These are phyloP conservation scores for Podarcis cretensis DNA, from an alignment of 2,113 vertebrate species.

Conservation along the genomic window DNA sequence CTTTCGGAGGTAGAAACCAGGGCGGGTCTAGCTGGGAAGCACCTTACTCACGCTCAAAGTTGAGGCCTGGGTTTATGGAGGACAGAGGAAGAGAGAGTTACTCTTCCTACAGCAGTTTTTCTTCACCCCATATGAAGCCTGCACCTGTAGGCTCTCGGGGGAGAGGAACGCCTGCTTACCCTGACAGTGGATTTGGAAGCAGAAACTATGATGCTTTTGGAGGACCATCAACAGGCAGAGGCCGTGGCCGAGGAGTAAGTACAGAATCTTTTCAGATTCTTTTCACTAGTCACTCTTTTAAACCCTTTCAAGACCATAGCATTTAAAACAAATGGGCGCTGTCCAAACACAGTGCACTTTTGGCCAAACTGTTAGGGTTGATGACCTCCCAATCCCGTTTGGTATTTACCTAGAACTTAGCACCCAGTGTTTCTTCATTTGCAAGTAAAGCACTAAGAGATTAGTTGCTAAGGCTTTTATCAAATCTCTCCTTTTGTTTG, in stretches of 20 bases:
- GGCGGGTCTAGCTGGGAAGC: conserved; percentile 87
- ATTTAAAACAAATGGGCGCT: conserved; percentile 76
- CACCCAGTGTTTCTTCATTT: conserved; percentile 65
- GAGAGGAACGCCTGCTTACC: conserved; percentile 89
- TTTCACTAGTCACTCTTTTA: conserved; percentile 88
- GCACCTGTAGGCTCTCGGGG: conserved; percentile 90
- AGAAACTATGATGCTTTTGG: conserved; percentile 90
- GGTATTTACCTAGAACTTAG: conserved; percentile 71
- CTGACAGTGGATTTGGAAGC: conserved; percentile 87
- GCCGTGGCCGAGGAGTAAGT: conserved; percentile 91
- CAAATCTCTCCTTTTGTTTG: conserved; percentile 78
- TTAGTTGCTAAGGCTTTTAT: conserved; percentile 71
- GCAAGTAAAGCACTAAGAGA: conserved; percentile 74
- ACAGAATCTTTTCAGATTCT: conserved; percentile 92
- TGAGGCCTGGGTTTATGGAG: conserved; percentile 91
- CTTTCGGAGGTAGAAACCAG: conserved; percentile 90
- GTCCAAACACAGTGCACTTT: conserved; percentile 76
- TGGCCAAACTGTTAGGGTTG: conserved; percentile 68
- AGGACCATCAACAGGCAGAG: conserved; percentile 88
- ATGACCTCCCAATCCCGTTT: conserved; percentile 67
- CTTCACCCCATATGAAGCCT: conserved; percentile 88
- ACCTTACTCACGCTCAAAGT: conserved; percentile 87
- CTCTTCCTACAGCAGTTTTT: conserved; percentile 89
- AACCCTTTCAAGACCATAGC: conserved; percentile 87
- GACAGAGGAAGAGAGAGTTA: conserved; percentile 88